These are phyloP conservation scores for Microctonus hyperodae DNA, from an alignment of 2,888 invertebrate genomes.

Conservation along the genomic window DNA sequence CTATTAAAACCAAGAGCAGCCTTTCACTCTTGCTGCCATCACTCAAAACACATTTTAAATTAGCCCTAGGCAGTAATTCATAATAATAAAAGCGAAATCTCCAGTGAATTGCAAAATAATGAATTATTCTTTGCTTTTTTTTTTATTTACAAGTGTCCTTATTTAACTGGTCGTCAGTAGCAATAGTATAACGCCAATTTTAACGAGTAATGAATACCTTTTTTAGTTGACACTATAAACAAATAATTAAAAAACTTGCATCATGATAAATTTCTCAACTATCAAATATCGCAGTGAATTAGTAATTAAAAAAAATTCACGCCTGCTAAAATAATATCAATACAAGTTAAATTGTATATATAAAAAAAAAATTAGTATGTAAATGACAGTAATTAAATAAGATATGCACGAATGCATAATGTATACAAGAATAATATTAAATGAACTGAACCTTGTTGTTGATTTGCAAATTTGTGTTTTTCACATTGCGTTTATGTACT, in stretches of 20 bases:
- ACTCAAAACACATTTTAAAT: neutral
- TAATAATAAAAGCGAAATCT: conserved; percentile 26
- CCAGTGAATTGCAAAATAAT: conserved; percentile 20
- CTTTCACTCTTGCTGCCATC: conserved; percentile 28
- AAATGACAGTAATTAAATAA: neutral
- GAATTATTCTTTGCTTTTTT: conserved; percentile 4
- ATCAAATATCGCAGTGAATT: conserved; percentile 35
- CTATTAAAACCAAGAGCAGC: conserved; percentile 17
- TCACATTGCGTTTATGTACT: conserved; percentile 24
- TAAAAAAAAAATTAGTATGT: neutral
- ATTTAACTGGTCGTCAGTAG: neutral
- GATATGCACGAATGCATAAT: neutral
- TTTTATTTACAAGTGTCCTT: conserved; percentile 9
- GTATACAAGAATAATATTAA: neutral
- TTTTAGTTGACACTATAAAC: neutral
- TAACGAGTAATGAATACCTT: neutral
- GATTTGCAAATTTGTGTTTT: conserved; percentile 28
- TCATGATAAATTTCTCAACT: conserved; percentile 7
- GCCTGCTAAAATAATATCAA: neutral
- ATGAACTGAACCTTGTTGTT: neutral
- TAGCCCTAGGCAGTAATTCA: conserved; percentile 21
- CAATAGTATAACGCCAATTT: neutral
- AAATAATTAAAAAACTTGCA: neutral
- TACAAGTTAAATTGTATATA: neutral
- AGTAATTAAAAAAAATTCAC: neutral